Base-by-base conservation (phyloP, 2,888 invertebrate species). In the Drosophila nigricruria region DNA sequence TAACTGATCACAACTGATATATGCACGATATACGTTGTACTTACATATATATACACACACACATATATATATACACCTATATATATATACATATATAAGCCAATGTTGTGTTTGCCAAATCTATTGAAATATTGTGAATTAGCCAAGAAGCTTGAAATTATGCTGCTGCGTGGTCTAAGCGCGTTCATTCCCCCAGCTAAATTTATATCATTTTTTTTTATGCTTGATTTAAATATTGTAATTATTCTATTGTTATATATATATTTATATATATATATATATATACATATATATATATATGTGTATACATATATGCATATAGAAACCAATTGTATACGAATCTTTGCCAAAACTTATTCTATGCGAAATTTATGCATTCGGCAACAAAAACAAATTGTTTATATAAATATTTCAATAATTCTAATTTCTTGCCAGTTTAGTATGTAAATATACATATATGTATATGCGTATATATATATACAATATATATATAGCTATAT, bases 271-370 rank as follows among this genome's bases (percentile, higher is more conserved):
- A 54, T 47, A 18, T 47, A 52, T 50, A 25, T 42, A 38, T 59
- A n/a, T 52, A 40, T 52, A 40, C 32, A 30, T 36, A 20, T 36
- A 43, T 30, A 58, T 68, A 54, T n/a, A n/a, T n/a, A n/a, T n/a
- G n/a, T n/a, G n/a, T n/a, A n/a, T n/a, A n/a, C 59, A 30, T 47
- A 34, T 57, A 34, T 53, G 53, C 43, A 53, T 42, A 34, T 56
- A 20, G 3, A 23, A 65, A 62, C 40, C 50, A 68, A 68, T 58
- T 61, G 54, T 60, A 69, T 49, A 53, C 18, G 54, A 49, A 42
- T 25, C 42, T 25, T 60, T 69, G 70, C 61, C 53, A 59, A 53
- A 53, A 12, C 20, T 30, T 23, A 25, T 25, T 49, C 32, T 6
- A 18, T 30, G 47, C 47, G 5, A 34, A 57, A 57, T 45, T 23